A percentile compares a stretch with the other conserved stretches of the same genome.
Evolutionary conservation across 2,888 invertebrate genomes (phyloP).

Genomic region (Nipponacmea schrenckii): DNA sequence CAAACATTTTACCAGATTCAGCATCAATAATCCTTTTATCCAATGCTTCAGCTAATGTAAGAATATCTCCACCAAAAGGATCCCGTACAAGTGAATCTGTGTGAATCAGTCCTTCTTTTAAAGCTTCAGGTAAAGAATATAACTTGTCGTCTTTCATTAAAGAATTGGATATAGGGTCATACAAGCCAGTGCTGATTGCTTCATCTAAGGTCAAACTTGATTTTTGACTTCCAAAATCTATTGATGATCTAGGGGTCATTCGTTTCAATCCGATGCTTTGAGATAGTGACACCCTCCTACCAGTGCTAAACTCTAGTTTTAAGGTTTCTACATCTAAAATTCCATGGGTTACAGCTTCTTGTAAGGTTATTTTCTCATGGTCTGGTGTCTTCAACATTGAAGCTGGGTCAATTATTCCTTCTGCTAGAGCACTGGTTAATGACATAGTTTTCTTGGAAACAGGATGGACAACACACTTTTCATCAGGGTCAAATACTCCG

Average conservation of each 20-base stretch:
- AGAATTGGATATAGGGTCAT: slow-evolving; percentile 57
- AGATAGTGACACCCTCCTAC: slow-evolving; percentile 27
- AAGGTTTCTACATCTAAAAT: slow-evolving; percentile 33
- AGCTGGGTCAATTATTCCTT: slow-evolving; percentile 20
- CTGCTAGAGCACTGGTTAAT: slow-evolving; percentile 69
- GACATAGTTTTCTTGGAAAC: slow-evolving; percentile 29
- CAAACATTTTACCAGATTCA: slow-evolving; percentile 58
- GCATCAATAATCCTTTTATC: slow-evolving; percentile 56
- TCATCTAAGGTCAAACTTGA: slow-evolving; percentile 56
- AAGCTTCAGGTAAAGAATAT: slow-evolving; percentile 53
- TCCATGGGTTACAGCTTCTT: slow-evolving; percentile 35
- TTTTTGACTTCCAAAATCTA: slow-evolving; percentile 23
- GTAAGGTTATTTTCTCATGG: slow-evolving; percentile 27
- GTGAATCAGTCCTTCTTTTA: slow-evolving; percentile 49
- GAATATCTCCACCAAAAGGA: slow-evolving; percentile 55
- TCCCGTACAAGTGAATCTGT: slow-evolving; percentile 57
- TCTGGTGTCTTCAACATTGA: slow-evolving; percentile 20
- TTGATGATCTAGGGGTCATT: slow-evolving; percentile 25
- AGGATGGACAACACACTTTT: slow-evolving; percentile 70
- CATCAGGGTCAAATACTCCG: slow-evolving; percentile 76
- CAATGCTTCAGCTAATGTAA: slow-evolving; percentile 56
- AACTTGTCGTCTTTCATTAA: slow-evolving; percentile 41
- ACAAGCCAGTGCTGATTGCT: slow-evolving; percentile 54
- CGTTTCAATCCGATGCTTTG: slow-evolving; percentile 27
- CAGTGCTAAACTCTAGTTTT: slow-evolving; percentile 30